Conservation (phyloP, 2,888 invertebrate species). For the Chymomyza caudatula region DNA sequence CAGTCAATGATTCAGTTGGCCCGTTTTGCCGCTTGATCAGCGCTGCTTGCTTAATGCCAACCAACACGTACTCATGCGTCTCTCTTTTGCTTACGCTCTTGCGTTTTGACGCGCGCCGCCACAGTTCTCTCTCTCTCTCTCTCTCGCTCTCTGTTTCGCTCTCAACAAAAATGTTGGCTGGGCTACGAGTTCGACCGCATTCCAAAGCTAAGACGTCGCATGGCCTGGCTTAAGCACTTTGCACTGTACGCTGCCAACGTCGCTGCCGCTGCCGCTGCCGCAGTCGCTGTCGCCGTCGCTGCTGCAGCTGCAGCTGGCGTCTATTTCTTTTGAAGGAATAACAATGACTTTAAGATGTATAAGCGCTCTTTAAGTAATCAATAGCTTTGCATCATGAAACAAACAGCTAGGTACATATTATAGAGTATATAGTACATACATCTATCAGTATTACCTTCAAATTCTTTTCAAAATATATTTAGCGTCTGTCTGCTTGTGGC, state of each 20-base stretch:
- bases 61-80: slow-evolving; percentile 10
- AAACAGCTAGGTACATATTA: not conserved
- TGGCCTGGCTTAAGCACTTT: not conserved
- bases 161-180: slow-evolving; percentile 45
- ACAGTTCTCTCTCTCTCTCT: not conserved
- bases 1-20: slow-evolving; percentile 25
- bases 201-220: slow-evolving; percentile 68
- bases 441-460: not conserved
- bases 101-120: not conserved
- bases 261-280: slow-evolving; percentile 16
- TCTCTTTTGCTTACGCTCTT: slow-evolving; percentile 8
- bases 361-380: not conserved
- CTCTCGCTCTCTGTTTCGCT: slow-evolving; percentile 2
- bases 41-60: slow-evolving; percentile 10
- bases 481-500: not conserved
- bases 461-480: not conserved
- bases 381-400: not conserved
- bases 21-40: slow-evolving; percentile 26
- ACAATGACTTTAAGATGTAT: not conserved
- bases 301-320: not conserved
- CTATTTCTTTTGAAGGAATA: slow-evolving; percentile 17
- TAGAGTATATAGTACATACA: not conserved
- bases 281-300: not conserved
- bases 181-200: slow-evolving; percentile 73
- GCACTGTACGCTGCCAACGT: not conserved